Conservation (phyloP, 2,888 invertebrate genomes). For the Callyntrura guangdongensis region DNA sequence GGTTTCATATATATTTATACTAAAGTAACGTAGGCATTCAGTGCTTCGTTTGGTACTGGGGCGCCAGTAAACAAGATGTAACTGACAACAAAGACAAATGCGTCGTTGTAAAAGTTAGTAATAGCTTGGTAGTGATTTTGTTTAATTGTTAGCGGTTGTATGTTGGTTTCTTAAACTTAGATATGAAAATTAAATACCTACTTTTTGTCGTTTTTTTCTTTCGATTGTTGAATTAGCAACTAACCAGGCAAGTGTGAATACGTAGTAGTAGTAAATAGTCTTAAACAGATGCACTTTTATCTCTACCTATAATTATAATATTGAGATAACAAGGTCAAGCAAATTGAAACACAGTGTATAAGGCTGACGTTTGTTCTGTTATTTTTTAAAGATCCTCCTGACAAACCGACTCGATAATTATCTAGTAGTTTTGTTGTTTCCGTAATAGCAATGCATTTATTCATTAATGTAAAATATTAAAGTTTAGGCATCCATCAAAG, state of each 20-base stretch:
- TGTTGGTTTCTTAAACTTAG: neutral
- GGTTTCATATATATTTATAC: conserved; percentile 9
- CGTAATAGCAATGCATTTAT: neutral
- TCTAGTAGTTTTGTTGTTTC: neutral
- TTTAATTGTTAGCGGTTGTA: neutral
- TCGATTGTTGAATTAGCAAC: neutral
- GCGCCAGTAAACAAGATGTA: conserved; percentile 21
- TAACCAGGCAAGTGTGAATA: neutral
- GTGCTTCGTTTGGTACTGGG: conserved; percentile 62
- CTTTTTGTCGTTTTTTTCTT: neutral
- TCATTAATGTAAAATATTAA: neutral
- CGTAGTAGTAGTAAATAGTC: neutral
- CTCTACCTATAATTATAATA: neutral
- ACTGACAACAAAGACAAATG: neutral
- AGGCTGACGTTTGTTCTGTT: conserved; percentile 68
- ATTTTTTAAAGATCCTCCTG: conserved; percentile 17
- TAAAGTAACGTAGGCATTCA: conserved; percentile 50
- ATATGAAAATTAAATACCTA: conserved; percentile 6
- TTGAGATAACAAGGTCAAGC: conserved; percentile 29
- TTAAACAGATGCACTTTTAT: neutral
- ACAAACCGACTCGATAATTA: neutral
- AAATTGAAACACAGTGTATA: conserved; percentile 69
- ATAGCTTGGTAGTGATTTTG: neutral
- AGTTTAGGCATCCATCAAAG: neutral
- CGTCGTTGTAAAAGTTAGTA: neutral